phyloP scores from a whole-genome alignment of 2,113 vertebrate species.

The Lipotes vexillifer region DNA sequence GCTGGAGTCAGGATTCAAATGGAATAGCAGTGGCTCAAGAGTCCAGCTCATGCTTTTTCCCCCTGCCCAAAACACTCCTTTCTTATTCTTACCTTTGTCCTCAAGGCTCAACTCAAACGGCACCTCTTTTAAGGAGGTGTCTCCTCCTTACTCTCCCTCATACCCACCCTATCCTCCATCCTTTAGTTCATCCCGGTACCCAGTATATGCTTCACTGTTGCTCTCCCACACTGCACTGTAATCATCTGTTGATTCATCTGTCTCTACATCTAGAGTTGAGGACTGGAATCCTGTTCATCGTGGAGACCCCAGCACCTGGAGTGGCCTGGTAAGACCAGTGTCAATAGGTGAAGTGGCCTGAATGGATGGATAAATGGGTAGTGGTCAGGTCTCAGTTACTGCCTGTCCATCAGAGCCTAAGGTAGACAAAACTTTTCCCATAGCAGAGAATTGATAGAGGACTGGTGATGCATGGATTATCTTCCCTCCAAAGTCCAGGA shows the following conservation, averaged over 20 bases:
- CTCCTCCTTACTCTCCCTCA: not conserved
- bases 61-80: not conserved
- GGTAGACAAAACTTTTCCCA: not conserved
- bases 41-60: not conserved
- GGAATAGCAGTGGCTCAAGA: not conserved
- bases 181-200: not conserved
- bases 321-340: not conserved
- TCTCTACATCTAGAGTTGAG: not conserved
- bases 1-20: not conserved
- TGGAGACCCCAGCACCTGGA: not conserved
- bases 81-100: not conserved
- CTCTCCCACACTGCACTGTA: not conserved
- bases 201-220: not conserved
- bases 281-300: not conserved
- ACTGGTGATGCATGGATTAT: no score
- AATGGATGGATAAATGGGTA: not conserved
- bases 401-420: not conserved
- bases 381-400: not conserved
- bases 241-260: not conserved
- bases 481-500: not conserved
- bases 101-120: not conserved
- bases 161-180: not conserved
- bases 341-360: not conserved
- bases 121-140: not conserved
- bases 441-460: not conserved